These are phyloP conservation scores for Dicyrtomina minuta DNA, from an alignment of 2,888 invertebrate species.

Conservation along the genomic window DNA sequence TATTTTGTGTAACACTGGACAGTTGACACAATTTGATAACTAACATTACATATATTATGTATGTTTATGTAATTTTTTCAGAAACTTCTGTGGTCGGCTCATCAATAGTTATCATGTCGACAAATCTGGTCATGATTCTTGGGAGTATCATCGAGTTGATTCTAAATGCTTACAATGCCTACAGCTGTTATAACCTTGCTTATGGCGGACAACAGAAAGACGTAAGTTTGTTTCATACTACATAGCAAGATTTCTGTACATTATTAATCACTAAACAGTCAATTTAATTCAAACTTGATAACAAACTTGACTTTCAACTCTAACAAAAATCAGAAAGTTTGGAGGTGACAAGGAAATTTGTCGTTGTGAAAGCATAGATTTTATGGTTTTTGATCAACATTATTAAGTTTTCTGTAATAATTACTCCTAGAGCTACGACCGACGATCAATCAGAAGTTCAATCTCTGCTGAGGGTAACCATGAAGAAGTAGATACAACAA, in stretches of 20 bases:
- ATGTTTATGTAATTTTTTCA: constrained; percentile 4
- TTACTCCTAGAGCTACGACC: constrained; percentile 43
- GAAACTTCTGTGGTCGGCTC: constrained; percentile 47
- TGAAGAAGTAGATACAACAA: constrained; percentile 23
- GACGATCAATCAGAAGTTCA: constrained; percentile 39
- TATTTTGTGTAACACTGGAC: too few species aligned
- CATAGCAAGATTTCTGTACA: background rate
- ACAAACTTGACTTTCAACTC: background rate
- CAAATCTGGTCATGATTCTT: constrained; percentile 51
- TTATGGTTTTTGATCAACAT: constrained; percentile 17
- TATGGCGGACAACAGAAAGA: constrained; percentile 50
- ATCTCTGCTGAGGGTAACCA: constrained; percentile 32
- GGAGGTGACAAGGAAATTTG: background rate
- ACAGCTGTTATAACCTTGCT: constrained; percentile 52
- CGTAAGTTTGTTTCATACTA: constrained; percentile 29
- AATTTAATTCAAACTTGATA: background rate
- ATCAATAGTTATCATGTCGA: constrained; percentile 49
- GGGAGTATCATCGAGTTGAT: constrained; percentile 47
- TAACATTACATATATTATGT: background rate
- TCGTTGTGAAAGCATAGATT: constrained; percentile 23
- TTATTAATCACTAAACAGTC: background rate
- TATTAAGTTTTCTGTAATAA: constrained; percentile 39
- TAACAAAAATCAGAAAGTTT: background rate
- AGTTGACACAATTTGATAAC: too few species aligned
- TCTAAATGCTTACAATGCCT: constrained; percentile 50